phyloP scores from a whole-genome alignment of 2,888 invertebrate species.

The Leptinotarsa rubiginosa region DNA sequence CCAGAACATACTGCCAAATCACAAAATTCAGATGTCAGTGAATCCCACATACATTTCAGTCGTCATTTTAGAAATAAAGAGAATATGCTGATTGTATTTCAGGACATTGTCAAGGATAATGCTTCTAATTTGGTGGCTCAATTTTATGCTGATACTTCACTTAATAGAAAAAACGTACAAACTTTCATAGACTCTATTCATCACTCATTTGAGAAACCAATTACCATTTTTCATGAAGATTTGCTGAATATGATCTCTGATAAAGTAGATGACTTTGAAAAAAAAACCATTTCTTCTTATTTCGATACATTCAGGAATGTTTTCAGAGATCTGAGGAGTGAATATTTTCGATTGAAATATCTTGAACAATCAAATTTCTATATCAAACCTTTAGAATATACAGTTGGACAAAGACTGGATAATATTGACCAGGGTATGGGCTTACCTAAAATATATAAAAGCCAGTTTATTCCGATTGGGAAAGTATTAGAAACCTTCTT shows the following conservation, averaged over 20 bases:
- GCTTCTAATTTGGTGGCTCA: constrained; percentile 4
- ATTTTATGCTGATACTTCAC: constrained; percentile 13
- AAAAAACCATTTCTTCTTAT: constrained; percentile 5
- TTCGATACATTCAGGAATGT: constrained; percentile 12
- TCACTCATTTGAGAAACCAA: neutral
- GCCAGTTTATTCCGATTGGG: constrained; percentile 11
- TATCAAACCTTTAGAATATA: constrained; percentile 20
- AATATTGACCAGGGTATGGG: constrained; percentile 18
- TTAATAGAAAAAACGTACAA: constrained; percentile 15
- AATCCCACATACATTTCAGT: neutral
- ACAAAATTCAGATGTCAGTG: neutral
- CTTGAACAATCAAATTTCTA: constrained; percentile 8
- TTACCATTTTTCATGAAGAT: neutral
- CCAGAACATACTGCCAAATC: neutral
- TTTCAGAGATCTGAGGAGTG: constrained; percentile 7
- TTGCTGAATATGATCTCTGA: neutral
- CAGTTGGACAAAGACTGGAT: constrained; percentile 7
- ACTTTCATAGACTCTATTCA: constrained; percentile 4
- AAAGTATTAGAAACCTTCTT: constrained; percentile 15
- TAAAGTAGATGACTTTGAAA: constrained; percentile 9
- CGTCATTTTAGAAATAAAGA: neutral
- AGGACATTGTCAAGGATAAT: constrained; percentile 12
- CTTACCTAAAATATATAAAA: constrained; percentile 15
- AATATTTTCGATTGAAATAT: constrained; percentile 22
- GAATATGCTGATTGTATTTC: neutral